These are phyloP conservation scores for Gymnocypris eckloni DNA, from an alignment of 2,797 vertebrate species.

Conservation along the genomic window DNA sequence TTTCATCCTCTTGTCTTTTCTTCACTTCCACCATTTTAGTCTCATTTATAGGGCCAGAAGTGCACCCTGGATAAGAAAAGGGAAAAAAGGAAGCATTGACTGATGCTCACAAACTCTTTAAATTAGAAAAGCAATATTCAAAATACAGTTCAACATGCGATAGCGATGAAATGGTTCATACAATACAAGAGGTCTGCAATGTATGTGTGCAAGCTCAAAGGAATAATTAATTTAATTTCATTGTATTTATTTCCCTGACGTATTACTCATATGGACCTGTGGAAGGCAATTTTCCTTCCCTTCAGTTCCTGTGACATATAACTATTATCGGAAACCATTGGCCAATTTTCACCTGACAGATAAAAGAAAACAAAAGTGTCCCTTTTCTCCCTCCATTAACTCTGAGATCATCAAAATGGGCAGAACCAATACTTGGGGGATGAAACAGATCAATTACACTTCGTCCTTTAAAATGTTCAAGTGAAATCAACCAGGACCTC, in stretches of 20 bases:
- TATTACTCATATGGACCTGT: background rate
- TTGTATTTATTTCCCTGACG: background rate
- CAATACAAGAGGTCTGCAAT: background rate
- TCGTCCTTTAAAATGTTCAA: slow-evolving; percentile 53
- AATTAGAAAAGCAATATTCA: slow-evolving; percentile 21
- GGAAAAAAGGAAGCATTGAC: slow-evolving; percentile 51
- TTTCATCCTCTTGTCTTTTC: slow-evolving; percentile 73
- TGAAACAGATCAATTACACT: slow-evolving; percentile 71
- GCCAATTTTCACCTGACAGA: slow-evolving; percentile 81
- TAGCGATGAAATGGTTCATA: slow-evolving; percentile 1
- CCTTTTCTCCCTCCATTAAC: slow-evolving; percentile 78
- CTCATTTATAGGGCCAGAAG: slow-evolving; percentile 66
- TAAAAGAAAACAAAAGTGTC: slow-evolving; percentile 70
- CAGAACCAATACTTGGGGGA: slow-evolving; percentile 67
- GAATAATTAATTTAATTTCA: background rate
- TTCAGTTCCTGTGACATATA: slow-evolving; percentile 71
- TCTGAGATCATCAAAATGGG: slow-evolving; percentile 71
- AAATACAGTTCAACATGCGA: background rate
- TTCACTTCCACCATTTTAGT: slow-evolving; percentile 65
- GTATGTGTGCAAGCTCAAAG: slow-evolving; percentile 7
- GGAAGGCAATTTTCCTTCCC: slow-evolving; percentile 67
- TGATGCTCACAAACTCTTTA: slow-evolving; percentile 23
- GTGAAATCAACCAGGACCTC: slow-evolving; percentile 31
- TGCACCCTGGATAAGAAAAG: slow-evolving; percentile 73
- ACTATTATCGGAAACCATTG: slow-evolving; percentile 73